Percentiles rank a stretch among this genome's conserved stretches.
Conservation (phyloP, 1,140 invertebrate genomes). For the Drosophila leontia region DNA sequence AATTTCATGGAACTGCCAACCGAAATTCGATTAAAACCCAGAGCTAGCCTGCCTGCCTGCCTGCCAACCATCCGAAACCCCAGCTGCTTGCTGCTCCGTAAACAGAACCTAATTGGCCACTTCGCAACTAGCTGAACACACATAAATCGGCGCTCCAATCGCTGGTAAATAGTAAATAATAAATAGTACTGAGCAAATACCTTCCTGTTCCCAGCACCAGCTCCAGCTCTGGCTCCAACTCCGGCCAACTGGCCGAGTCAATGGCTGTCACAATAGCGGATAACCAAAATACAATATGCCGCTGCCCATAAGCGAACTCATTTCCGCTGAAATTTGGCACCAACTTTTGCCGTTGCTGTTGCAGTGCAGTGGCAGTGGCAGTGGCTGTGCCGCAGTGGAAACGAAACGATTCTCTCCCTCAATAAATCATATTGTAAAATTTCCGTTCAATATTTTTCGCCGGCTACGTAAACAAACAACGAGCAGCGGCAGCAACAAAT, state of each 20-base stretch:
- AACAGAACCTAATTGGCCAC: constrained; percentile 64
- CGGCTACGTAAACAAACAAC: constrained; percentile 69
- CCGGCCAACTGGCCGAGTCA: constrained; percentile 24
- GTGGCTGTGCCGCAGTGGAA: constrained; percentile 37
- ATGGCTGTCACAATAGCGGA: constrained; percentile 71
- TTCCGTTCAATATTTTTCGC: constrained; percentile 80
- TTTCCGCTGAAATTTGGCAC: constrained; percentile 77
- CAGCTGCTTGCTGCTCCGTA: constrained; percentile 39
- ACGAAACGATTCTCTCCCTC: constrained; percentile 41
- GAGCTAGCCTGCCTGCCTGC: background rate
- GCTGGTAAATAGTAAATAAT: constrained; percentile 56
- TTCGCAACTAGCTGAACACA: constrained; percentile 52
- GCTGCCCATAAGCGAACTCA: constrained; percentile 76
- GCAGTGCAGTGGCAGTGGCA: constrained; percentile 11
- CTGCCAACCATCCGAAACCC: constrained; percentile 10
- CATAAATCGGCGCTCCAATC: constrained; percentile 55
- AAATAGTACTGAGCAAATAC: constrained; percentile 13
- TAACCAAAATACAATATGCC: constrained; percentile 82
- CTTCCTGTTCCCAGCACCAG: constrained; percentile 19
- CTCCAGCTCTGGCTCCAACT: background rate
- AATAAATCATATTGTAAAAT: constrained; percentile 82
- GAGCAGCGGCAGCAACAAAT: constrained; percentile 62
- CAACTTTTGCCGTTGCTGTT: constrained; percentile 46
- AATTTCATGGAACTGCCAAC: constrained; percentile 34
- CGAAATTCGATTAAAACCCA: constrained; percentile 36